A percentile compares a stretch with the other conserved stretches of the same genome.
Conservation (phyloP, 2,797 vertebrate species). For the Sternotherus odoratus region DNA sequence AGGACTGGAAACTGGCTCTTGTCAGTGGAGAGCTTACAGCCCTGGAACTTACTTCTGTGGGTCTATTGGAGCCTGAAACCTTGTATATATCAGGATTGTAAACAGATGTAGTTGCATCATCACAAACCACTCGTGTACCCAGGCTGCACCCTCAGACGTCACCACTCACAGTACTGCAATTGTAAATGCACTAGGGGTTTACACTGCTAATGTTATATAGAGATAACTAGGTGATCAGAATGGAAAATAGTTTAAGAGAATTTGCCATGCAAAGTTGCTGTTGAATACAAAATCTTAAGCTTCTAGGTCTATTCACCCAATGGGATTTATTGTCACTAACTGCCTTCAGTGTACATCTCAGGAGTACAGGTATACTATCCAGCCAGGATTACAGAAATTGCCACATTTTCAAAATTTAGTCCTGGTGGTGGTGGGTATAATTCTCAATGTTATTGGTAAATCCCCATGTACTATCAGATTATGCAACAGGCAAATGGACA, state of each 20-base stretch:
- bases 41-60: not conserved
- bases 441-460: slow-evolving; percentile 10
- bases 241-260: not conserved
- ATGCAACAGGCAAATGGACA: not conserved
- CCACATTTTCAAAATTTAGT: not conserved
- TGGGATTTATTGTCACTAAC: not conserved
- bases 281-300: not conserved
- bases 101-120: too few species aligned
- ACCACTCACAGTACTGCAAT: not conserved
- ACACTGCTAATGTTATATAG: not conserved
- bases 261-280: not conserved
- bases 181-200: not conserved
- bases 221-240: not conserved
- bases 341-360: not conserved
- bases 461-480: not conserved
- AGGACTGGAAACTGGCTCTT: not conserved
- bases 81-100: not conserved
- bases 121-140: not conserved
- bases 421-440: not conserved
- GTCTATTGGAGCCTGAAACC: not conserved
- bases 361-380: not conserved
- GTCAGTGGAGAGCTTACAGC: not conserved
- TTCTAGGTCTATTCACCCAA: not conserved
- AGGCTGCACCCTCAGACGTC: not conserved
- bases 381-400: not conserved